A percentile compares a stretch with the other conserved stretches of the same genome.
phyloP scores from a whole-genome alignment of 2,888 invertebrate genomes.

The Eupelmus urozonus region DNA sequence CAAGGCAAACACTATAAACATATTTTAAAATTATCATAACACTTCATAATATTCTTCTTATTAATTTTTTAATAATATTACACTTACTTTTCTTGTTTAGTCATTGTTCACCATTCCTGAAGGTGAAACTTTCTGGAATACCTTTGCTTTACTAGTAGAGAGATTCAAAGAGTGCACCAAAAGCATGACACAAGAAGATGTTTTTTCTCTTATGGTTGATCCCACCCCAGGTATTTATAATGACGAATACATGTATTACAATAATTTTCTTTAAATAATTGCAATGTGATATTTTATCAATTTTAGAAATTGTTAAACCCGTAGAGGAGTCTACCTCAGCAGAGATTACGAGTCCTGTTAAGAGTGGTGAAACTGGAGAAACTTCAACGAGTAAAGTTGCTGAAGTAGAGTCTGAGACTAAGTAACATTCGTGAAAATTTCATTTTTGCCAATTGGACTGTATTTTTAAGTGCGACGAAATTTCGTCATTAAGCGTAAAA shows the following conservation, averaged over 20 bases:
- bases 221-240: slow-evolving; percentile 79
- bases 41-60: neutral
- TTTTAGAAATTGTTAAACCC: slow-evolving; percentile 27
- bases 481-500: slow-evolving; percentile 36
- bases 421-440: slow-evolving; percentile 46
- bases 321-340: slow-evolving; percentile 13
- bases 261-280: neutral
- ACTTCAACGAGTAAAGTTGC: slow-evolving; percentile 29
- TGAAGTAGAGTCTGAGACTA: slow-evolving; percentile 38
- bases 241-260: slow-evolving; percentile 56
- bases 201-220: slow-evolving; percentile 82
- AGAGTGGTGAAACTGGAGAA: slow-evolving; percentile 18
- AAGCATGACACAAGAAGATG: slow-evolving; percentile 80
- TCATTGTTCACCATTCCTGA: slow-evolving; percentile 82
- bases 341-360: slow-evolving; percentile 10
- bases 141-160: slow-evolving; percentile 83
- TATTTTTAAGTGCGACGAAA: slow-evolving; percentile 29
- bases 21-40: no score
- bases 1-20: no score
- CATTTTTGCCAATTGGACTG: slow-evolving; percentile 41
- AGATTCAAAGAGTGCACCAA: slow-evolving; percentile 84
- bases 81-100: slow-evolving; percentile 74
- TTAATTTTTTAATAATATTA: slow-evolving; percentile 1
- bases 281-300: neutral
- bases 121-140: slow-evolving; percentile 85